Evolutionary conservation across 2,888 invertebrate species (phyloP).

Genomic region (Pedicia rivosa): DNA sequence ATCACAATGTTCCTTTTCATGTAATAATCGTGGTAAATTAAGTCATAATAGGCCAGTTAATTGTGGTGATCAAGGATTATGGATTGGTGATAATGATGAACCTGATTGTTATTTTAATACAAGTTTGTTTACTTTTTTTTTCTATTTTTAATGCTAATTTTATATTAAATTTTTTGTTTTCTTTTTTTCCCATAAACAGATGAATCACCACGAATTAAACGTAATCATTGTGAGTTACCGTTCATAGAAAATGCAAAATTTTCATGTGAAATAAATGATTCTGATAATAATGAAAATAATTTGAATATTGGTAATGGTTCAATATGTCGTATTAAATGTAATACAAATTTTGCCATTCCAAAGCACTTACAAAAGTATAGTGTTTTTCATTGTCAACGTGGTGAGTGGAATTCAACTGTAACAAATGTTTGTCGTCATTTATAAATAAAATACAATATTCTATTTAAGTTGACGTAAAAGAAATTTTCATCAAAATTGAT

Average conservation of each 20-base stretch:
- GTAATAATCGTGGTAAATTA: slow-evolving; percentile 11
- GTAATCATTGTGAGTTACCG: slow-evolving; percentile 11
- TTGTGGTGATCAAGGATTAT: slow-evolving; percentile 13
- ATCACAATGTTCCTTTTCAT: slow-evolving; percentile 13
- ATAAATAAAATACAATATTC: too few relatives aligned
- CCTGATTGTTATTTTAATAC: slow-evolving; percentile 9
- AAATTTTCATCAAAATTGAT: too few relatives aligned
- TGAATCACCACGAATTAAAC: too few relatives aligned
- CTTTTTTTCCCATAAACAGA: too few relatives aligned
- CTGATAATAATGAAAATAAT: slow-evolving; percentile 10
- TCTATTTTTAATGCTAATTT: not conserved
- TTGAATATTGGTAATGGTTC: slow-evolving; percentile 11
- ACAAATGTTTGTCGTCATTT: not conserved
- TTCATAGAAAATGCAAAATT: slow-evolving; percentile 12
- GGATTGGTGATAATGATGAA: slow-evolving; percentile 14
- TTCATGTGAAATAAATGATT: slow-evolving; percentile 12
- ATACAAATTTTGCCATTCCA: slow-evolving; percentile 12
- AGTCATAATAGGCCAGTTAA: slow-evolving; percentile 11
- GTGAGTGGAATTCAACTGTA: slow-evolving; percentile 13
- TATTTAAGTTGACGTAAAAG: too few relatives aligned
- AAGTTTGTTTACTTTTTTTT: not conserved
- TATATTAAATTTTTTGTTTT: too few relatives aligned
- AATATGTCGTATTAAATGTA: slow-evolving; percentile 13
- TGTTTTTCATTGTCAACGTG: slow-evolving; percentile 11
- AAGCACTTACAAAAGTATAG: slow-evolving; percentile 8